Evolutionary conservation across 2,797 vertebrate species (phyloP).

Genomic region (Platyrinchus mystaceus): DNA sequence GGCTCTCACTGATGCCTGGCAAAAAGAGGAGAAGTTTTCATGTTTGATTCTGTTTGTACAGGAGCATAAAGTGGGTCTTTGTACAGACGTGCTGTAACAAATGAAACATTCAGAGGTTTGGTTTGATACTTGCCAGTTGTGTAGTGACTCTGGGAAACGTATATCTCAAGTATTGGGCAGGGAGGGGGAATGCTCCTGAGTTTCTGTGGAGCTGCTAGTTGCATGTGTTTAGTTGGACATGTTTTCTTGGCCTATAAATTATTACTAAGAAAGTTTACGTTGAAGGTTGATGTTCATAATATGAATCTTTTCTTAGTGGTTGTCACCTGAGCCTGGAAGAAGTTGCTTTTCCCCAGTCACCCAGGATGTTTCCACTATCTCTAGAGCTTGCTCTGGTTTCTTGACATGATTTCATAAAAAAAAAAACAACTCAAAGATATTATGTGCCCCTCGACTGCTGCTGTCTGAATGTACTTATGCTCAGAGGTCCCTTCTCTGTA

Average conservation of each 20-base stretch:
- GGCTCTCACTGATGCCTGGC: slow-evolving; percentile 24
- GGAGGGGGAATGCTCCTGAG: neutral
- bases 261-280: neutral
- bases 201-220: neutral
- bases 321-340: neutral
- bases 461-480: fast-evolving
- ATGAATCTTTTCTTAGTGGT: neutral
- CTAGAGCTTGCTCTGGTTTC: neutral
- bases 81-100: neutral
- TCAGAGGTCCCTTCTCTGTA: neutral
- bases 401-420: neutral
- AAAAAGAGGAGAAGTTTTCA: slow-evolving; percentile 17
- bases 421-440: neutral
- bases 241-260: neutral
- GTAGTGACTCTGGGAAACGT: neutral
- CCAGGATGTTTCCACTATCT: neutral
- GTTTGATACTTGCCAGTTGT: neutral
- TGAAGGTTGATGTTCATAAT: neutral
- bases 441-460: neutral
- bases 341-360: neutral
- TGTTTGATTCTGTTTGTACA: slow-evolving; percentile 16
- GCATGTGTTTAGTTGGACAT: neutral
- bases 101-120: neutral
- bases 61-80: slow-evolving; percentile 16
- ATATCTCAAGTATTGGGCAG: neutral